phyloP scores from a whole-genome alignment of 2,113 vertebrate genomes.

The Pygoscelis adeliae region DNA sequence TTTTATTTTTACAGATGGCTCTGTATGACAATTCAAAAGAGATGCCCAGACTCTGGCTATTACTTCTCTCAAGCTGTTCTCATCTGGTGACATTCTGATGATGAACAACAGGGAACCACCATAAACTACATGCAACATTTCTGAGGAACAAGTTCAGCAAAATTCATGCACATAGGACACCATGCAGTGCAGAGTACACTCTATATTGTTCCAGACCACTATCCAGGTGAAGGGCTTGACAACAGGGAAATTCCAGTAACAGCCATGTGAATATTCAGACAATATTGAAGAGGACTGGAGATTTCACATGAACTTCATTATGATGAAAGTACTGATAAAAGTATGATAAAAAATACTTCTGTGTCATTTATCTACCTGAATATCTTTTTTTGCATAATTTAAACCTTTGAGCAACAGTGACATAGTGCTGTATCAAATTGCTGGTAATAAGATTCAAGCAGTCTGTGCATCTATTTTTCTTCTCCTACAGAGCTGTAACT shows the following conservation, averaged over 20 bases:
- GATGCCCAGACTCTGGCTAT: not conserved
- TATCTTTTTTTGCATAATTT: not conserved
- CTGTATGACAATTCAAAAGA: not conserved
- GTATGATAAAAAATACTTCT: not conserved
- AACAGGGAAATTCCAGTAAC: not conserved
- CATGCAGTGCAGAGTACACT: not conserved
- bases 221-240: not conserved
- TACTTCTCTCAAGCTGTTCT: not conserved
- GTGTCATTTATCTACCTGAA: not conserved
- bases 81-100: not conserved
- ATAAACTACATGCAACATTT: not conserved
- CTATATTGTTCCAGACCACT: not conserved
- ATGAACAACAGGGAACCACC: not conserved
- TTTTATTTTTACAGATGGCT: not conserved
- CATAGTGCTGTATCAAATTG: not conserved
- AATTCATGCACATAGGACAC: not conserved
- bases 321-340: not conserved
- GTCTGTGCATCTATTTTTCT: not conserved
- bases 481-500: not conserved
- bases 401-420: not conserved
- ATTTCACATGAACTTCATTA: not conserved
- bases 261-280: not conserved
- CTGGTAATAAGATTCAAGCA: not conserved
- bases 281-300: not conserved
- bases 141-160: not conserved